Base-by-base conservation (phyloP, 2,888 invertebrate genomes). In the Tanytarsus gracilentus region DNA sequence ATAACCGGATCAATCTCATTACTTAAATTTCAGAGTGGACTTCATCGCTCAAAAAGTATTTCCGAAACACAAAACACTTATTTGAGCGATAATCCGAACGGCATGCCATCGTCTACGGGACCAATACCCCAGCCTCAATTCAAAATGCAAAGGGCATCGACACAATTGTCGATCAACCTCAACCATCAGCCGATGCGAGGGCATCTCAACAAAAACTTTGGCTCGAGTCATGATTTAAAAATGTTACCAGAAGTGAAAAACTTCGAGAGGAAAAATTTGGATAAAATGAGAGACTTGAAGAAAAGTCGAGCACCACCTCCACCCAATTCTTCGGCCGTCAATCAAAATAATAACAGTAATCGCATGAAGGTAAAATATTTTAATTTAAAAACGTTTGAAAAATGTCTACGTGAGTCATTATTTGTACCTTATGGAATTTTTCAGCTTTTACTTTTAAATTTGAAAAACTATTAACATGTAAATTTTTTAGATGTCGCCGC, bases 201-300 rank as follows among this genome's bases (percentile, higher is more conserved):
- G 14, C 49, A 60, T 48, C n/a, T 33, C 21, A 49, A 60, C 16
- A 33, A 33, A 11, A 60, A 25, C 11, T 49, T 44, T 23, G 55
- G 36, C 16, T 55, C 55, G 14, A 55, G 14, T 36, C 36, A 39
- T 23, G 55, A 55, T 16, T 14, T 55, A 18, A 55, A 55, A 25
- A 36, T 14, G 18, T n/a, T n/a, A n/a, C 71, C 69, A 72, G 64
- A 76, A 77, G 71, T 74, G 75, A 63, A 64, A 68, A 63, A 63
- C 67, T 58, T 18, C n/a, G 55, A 55, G 14, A 55, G 29, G 26
- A 7, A 48, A 18, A 21, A 58, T n/a, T n/a, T n/a, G 16, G 29
- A 50, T 25, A 33, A 59, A 48, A 39, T 11, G 16, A 23, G 39
- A 11, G 60, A 60, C 8, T 33, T 33, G 9, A 50, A 60, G 16